Evolutionary conservation across 2,113 vertebrate species (phyloP), one percentile per base, ranked within the genome.

Genomic region (Potamarius usumacintae): DNA sequence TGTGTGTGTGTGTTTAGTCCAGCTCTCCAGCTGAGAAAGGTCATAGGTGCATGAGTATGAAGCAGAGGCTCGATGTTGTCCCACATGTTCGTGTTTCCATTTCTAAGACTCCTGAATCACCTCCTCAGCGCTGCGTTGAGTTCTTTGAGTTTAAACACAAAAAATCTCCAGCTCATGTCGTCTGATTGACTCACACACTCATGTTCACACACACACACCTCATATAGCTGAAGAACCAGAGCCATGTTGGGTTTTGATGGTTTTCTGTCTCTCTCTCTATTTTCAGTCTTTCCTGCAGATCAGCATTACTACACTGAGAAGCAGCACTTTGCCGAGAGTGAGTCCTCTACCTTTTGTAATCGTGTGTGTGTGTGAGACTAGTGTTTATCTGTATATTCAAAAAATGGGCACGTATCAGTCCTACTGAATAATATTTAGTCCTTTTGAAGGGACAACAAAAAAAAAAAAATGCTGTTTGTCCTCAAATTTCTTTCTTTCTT

Each of bases 241-340:
- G 15, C 5, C 50, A 15, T 52, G 2, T 53, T 77, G 25, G n/a
- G 0, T 6, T 78, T 78, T 78, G 6, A 78, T 1, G 0, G 11
- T 2, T 90, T 90, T 93, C 27, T 84, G 52, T 48, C 42, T 82
- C 60, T 48, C 42, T 82, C 60, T 53, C 53, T 53, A 15, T 69
- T 87, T 90, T 55, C 86, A 97, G 95, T 91, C 12, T 82, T 87
- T 90, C 83, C 90, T 71, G 85, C 92, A 89, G 96, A 96, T 79
- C 93, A 94, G 92, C 94, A 95, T 93, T 96, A 96, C 93, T 95
- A 97, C 94, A 95, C 95, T 90, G 97, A 96, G 91, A 98, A 97
- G 93, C 96, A 96, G 90, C 94, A 95, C 60, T 93, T 96, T 89
- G 94, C 92, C 89, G 96, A 98, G 90, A 95, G 96, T 98, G 94